Base-by-base conservation (phyloP, 1,140 invertebrate species). In the Ceratosolen solmsi region DNA sequence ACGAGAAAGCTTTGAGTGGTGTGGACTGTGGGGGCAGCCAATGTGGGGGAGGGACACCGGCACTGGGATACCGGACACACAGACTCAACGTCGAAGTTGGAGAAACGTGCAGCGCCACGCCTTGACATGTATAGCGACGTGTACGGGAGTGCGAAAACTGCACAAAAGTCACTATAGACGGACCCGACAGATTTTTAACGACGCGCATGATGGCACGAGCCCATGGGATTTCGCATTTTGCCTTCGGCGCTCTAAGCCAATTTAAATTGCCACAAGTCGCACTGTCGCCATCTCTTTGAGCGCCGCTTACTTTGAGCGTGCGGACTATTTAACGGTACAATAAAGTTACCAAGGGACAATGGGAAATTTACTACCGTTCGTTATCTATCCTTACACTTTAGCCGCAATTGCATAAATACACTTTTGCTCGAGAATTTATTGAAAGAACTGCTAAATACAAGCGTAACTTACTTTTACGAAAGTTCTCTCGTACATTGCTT, bases 201-300 rank as follows among this genome's bases (percentile, higher is more conserved):
- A 70, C 33, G 65, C 17, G 33, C n/a, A 70, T 25, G 65, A 46
- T 46, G 65, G n/a, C 2, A 46, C 27, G 22, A 65, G 30, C 9
- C 2, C 5, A 13, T 1, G 33, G 63, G 63, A 68, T 5, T 15
- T 33, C 15, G 60, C 33, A 63, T 9, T 22, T 36, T 9, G 22
- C 33, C 17, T 20, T 36, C 63, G 20, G 36, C 4, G 63, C 8
- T 25, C 33, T 38, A 8, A 68, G 33, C 25, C 25, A 68, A 68
- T 68, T 68, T 68, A 68, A 68, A 68, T 68, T 36, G 63, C 33
- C 15, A n/a, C n/a, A 8, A 20, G 33, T 65, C 30, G 60, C 60
- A 30, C 2, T 9, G 41, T 27, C 25, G 54, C 54, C 22, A 27
- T 60, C 25, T 9, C n/a, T 60, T 63, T 8, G 25, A 33, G 15